Percentiles rank a stretch among this genome's conserved stretches.
phyloP scores from a whole-genome alignment of 2,113 vertebrate species.

The western clawed frog (Xenopus tropicalis) region DNA sequence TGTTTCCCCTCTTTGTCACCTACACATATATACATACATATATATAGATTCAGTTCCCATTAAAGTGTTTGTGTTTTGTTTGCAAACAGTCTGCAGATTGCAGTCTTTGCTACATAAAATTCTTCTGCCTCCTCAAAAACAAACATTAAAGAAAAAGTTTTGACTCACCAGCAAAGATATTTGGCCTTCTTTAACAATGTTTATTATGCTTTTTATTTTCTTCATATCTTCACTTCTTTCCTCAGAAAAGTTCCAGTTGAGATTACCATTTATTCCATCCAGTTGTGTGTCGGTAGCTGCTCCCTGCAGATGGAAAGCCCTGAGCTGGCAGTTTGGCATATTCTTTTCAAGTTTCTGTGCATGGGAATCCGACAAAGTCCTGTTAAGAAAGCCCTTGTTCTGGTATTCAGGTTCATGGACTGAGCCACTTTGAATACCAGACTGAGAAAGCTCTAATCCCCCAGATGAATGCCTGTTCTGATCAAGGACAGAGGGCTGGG shows the following conservation, averaged over 20 bases:
- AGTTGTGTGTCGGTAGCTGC: slow-evolving; percentile 56
- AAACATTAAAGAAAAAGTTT: neutral
- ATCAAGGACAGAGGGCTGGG: slow-evolving; percentile 71
- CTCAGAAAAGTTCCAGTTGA: slow-evolving; percentile 67
- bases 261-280: slow-evolving; percentile 60
- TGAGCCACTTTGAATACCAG: slow-evolving; percentile 69
- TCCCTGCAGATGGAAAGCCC: slow-evolving; percentile 66
- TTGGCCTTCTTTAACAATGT: slow-evolving; percentile 92
- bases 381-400: slow-evolving; percentile 69
- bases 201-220: slow-evolving; percentile 91
- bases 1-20: no score
- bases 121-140: no score
- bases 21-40: no score
- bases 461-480: slow-evolving; percentile 70
- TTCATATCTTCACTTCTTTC: slow-evolving; percentile 78
- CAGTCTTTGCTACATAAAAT: no score
- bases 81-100: no score
- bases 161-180: slow-evolving; percentile 89
- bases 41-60: no score
- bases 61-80: no score
- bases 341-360: slow-evolving; percentile 64
- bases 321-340: slow-evolving; percentile 62
- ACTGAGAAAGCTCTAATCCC: slow-evolving; percentile 62
- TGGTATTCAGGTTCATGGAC: slow-evolving; percentile 65
- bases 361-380: slow-evolving; percentile 70